A percentile compares a stretch with the other conserved stretches of the same genome.
Evolutionary conservation across 2,888 invertebrate species (phyloP).

Genomic region (Diarsia brunnea): DNA sequence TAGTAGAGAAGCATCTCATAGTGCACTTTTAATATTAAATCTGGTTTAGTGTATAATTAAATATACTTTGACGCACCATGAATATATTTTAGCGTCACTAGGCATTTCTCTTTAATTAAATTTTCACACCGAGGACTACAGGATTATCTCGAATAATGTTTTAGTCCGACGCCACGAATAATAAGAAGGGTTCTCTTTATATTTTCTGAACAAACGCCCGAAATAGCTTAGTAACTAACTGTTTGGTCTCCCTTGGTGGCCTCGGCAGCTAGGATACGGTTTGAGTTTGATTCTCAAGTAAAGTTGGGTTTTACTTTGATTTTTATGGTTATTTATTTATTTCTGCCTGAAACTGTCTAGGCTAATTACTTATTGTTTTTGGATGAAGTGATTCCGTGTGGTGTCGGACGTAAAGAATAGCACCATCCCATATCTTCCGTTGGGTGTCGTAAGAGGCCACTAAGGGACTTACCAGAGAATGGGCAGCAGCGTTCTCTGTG

Average conservation of each 20-base stretch:
- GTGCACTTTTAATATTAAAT: not conserved
- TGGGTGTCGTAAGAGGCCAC: no score
- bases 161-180: constrained; percentile 58
- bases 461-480: no score
- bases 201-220: constrained; percentile 36
- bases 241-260: not conserved
- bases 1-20: no score
- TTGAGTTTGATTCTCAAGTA: not conserved
- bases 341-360: not conserved
- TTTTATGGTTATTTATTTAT: not conserved
- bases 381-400: no score
- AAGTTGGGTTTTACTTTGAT: not conserved
- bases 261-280: not conserved
- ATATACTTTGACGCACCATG: constrained; percentile 45
- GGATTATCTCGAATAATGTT: constrained; percentile 63
- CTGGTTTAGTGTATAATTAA: constrained; percentile 28
- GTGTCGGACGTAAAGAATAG: no score
- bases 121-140: constrained; percentile 65
- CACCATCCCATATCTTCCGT: no score
- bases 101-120: constrained; percentile 73
- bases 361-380: no score
- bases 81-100: constrained; percentile 61
- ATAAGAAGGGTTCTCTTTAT: constrained; percentile 51
- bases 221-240: constrained; percentile 34
- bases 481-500: no score